A percentile compares a stretch with the other conserved stretches of the same genome.
Evolutionary conservation across 2,113 vertebrate genomes (phyloP).

Genomic region (Prunella himalayana): DNA sequence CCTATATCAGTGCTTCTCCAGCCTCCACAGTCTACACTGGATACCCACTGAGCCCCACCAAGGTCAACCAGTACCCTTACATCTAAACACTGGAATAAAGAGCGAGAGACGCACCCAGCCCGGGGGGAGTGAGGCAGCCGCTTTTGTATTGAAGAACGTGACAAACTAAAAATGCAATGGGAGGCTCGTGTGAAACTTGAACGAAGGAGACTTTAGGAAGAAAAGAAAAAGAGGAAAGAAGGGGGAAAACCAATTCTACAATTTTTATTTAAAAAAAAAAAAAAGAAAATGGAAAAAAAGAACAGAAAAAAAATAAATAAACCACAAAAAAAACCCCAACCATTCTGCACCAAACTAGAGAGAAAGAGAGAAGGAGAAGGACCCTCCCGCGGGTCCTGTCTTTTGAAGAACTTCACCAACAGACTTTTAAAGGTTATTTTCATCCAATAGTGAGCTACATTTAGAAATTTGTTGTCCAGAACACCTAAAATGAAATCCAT

Average conservation of each 20-base stretch:
- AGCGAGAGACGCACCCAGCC: neutral
- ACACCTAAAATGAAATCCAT: slow-evolving; percentile 66
- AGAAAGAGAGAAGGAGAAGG: slow-evolving; percentile 55
- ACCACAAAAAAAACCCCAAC: slow-evolving; percentile 13
- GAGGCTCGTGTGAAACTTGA: slow-evolving; percentile 67
- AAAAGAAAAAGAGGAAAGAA: slow-evolving; percentile 58
- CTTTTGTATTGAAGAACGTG: slow-evolving; percentile 64
- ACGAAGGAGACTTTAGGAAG: slow-evolving; percentile 69
- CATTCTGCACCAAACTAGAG: slow-evolving; percentile 73
- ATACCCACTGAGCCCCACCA: slow-evolving; percentile 98
- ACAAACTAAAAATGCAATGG: slow-evolving; percentile 67
- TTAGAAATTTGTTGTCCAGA: slow-evolving; percentile 69
- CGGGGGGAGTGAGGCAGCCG: slow-evolving; percentile 19
- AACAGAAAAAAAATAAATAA: slow-evolving; percentile 38
- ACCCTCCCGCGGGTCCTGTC: slow-evolving; percentile 40
- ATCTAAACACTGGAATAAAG: slow-evolving; percentile 86
- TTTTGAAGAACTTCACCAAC: slow-evolving; percentile 72
- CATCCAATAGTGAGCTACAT: slow-evolving; percentile 69
- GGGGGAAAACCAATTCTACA: slow-evolving; percentile 60
- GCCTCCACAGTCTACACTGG: slow-evolving; percentile 99
- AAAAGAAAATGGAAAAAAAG: slow-evolving; percentile 52
- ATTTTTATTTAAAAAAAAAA: slow-evolving; percentile 70
- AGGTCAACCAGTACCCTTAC: slow-evolving; percentile 99
- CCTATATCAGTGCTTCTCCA: slow-evolving; percentile 97
- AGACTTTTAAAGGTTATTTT: slow-evolving; percentile 81